phyloP scores from a whole-genome alignment of 2,797 vertebrate species.

The Dendrocincla fuliginosa region DNA sequence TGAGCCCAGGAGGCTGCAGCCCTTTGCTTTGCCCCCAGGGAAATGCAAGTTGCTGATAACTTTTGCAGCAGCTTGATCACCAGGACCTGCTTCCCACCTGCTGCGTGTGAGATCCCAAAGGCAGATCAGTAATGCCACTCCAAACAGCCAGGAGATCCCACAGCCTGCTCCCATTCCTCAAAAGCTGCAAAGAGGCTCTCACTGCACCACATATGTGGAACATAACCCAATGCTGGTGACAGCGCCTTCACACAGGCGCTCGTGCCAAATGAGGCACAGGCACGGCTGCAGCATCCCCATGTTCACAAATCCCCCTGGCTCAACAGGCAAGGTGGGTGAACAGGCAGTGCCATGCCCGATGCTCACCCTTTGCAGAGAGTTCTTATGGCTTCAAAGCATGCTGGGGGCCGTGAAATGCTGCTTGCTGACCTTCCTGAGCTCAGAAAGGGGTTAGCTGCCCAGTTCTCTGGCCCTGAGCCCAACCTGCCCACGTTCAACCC shows the following conservation, averaged over 20 bases:
- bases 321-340: accelerated
- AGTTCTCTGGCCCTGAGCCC: neutral
- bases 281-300: accelerated
- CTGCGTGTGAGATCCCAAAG: accelerated
- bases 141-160: accelerated
- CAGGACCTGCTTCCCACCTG: neutral
- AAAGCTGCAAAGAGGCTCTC: neutral
- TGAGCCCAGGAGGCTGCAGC: neutral
- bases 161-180: accelerated
- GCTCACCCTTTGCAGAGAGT: neutral
- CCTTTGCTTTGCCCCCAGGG: neutral
- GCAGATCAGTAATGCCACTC: accelerated
- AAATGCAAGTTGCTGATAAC: accelerated
- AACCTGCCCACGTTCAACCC: neutral
- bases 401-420: neutral
- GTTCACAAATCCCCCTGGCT: neutral
- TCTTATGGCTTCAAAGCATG: neutral
- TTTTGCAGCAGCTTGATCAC: neutral
- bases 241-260: accelerated
- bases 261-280: neutral
- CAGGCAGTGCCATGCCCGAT: accelerated
- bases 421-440: neutral
- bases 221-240: accelerated
- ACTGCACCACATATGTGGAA: neutral
- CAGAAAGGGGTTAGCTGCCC: neutral